Evolutionary conservation across 37 sponge, comb jelly and placozoan genomes (phyloP).

Genomic region (Beroe forskalii): DNA sequence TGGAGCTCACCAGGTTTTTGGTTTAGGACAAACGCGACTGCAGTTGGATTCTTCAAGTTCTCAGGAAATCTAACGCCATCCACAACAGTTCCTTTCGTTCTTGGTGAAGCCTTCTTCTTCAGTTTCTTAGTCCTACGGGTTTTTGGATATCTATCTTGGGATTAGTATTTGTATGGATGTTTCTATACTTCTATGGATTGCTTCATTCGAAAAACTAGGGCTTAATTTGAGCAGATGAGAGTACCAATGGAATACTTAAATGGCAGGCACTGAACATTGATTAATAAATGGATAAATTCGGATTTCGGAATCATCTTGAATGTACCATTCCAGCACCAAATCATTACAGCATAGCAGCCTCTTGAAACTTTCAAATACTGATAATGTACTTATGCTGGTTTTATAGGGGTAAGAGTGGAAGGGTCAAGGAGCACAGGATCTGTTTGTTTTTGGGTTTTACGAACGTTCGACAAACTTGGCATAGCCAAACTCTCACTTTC

Average conservation of each 20-base stretch:
- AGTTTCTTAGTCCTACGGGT: background rate
- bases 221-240: too few species aligned
- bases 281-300: too few species aligned
- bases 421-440: slow-evolving; percentile 37
- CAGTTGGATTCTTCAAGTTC: slow-evolving; percentile 71
- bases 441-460: background rate
- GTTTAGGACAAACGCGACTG: slow-evolving; percentile 71
- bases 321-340: too few species aligned
- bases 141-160: background rate
- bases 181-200: too few species aligned
- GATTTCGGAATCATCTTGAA: too few species aligned
- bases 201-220: too few species aligned
- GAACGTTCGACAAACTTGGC: slow-evolving; percentile 27
- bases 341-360: too few species aligned
- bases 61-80: slow-evolving; percentile 72
- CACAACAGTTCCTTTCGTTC: background rate
- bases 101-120: background rate
- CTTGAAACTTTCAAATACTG: too few species aligned
- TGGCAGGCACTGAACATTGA: too few species aligned
- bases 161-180: too few species aligned
- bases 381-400: background rate
- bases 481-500: slow-evolving; percentile 7
- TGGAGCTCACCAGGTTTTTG: slow-evolving; percentile 77
- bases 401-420: slow-evolving; percentile 27
- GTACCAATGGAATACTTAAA: too few species aligned